Conservation (phyloP, 2,797 vertebrate species). For the Alfaro cultratus region DNA sequence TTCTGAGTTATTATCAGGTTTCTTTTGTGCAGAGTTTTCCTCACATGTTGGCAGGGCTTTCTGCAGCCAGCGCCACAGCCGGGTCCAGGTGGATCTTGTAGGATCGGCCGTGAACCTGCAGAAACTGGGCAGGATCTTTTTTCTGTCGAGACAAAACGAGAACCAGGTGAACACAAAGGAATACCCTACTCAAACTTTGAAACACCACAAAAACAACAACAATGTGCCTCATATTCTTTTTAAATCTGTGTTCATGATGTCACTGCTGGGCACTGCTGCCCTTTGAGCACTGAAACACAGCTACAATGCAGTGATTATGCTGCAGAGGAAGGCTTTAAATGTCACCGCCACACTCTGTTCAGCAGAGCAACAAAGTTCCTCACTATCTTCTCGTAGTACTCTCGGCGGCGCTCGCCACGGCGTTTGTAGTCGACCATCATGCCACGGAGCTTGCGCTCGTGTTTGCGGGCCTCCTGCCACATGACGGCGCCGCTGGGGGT, state of each 20-base stretch:
- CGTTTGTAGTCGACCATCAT: slow-evolving; percentile 99
- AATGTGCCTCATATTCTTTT: background rate
- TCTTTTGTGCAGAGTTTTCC: slow-evolving; percentile 34
- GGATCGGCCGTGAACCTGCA: slow-evolving; percentile 96
- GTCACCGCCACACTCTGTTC: background rate
- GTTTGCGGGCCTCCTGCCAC: slow-evolving; percentile 98
- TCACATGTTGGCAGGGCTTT: slow-evolving; percentile 96
- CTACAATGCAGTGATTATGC: background rate
- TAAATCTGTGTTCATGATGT: background rate
- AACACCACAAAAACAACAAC: background rate
- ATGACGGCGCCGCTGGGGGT: slow-evolving; percentile 88
- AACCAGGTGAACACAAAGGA: background rate
- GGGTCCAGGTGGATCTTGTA: slow-evolving; percentile 96
- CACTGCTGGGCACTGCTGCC: background rate
- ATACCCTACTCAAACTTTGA: background rate
- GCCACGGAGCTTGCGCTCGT: slow-evolving; percentile 95
- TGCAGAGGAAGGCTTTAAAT: background rate
- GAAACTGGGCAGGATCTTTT: slow-evolving; percentile 98
- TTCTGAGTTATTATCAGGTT: background rate
- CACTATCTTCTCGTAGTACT: slow-evolving; percentile 97
- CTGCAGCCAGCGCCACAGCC: slow-evolving; percentile 92
- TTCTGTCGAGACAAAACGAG: slow-evolving; percentile 78
- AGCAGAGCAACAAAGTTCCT: slow-evolving; percentile 50
- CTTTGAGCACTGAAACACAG: background rate
- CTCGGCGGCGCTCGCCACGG: slow-evolving; percentile 89